Evolutionary conservation across 2,113 vertebrate genomes (phyloP).

Genomic region (Motacilla tschutschensis): DNA sequence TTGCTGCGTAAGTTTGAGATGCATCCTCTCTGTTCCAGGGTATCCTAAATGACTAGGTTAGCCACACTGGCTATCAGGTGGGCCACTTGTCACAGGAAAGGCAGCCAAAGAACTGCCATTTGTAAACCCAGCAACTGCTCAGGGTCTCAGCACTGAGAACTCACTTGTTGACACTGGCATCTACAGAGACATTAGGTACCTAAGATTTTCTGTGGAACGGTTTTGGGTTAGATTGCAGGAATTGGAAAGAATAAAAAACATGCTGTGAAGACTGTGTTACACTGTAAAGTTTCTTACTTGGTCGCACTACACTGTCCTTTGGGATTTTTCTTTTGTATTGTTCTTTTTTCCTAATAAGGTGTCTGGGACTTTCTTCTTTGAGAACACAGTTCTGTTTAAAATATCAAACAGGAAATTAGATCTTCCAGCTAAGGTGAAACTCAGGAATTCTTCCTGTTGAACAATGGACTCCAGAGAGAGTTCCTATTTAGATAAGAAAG

Average conservation of each 20-base stretch:
- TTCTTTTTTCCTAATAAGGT: not conserved
- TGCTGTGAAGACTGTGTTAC: not conserved
- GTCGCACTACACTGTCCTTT: not conserved
- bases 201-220: not conserved
- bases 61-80: not conserved
- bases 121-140: not conserved
- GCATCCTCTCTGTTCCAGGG: not conserved
- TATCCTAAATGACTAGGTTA: not conserved
- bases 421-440: slow-evolving; percentile 7
- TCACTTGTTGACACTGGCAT: not conserved
- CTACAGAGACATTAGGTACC: not conserved
- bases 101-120: not conserved
- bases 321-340: not conserved
- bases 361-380: slow-evolving; percentile 3
- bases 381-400: not conserved
- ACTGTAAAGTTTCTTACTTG: not conserved
- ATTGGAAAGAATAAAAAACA: not conserved
- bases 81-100: not conserved
- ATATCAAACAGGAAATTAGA: slow-evolving; percentile 30
- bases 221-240: not conserved
- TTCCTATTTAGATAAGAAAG: slow-evolving; percentile 17
- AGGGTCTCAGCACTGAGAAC: not conserved
- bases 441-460: slow-evolving; percentile 6
- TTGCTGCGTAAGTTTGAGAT: not conserved
- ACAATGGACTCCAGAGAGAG: not conserved